Percentiles rank a stretch among this genome's conserved stretches.
phyloP scores from a whole-genome alignment of 2,113 vertebrate species.

The Phycodurus eques region DNA sequence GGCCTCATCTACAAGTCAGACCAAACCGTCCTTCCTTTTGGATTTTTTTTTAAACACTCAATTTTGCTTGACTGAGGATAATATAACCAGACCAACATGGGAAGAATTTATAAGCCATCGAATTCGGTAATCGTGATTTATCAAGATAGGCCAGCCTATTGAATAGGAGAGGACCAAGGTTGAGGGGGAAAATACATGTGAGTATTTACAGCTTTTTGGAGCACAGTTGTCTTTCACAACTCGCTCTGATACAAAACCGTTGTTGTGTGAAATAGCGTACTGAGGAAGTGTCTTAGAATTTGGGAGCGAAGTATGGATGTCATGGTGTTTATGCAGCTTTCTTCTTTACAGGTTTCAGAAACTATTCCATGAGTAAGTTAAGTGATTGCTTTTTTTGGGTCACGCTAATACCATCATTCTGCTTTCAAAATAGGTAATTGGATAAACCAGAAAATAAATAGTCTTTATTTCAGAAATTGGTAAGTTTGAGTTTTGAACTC shows the following conservation, averaged over 20 bases:
- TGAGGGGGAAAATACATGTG: slow-evolving; percentile 30
- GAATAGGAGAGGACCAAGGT: background rate
- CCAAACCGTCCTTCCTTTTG: background rate
- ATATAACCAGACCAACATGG: background rate
- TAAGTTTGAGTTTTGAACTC: slow-evolving; percentile 27
- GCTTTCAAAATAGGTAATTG: no score
- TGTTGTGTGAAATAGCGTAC: no score
- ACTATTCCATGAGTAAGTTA: background rate
- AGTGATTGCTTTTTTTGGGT: background rate
- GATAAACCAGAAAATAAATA: no score
- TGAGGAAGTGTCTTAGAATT: background rate
- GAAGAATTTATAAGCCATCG: background rate
- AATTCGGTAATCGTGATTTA: background rate
- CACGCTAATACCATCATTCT: background rate
- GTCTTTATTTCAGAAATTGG: background rate
- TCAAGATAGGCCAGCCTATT: background rate
- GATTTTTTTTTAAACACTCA: slow-evolving; percentile 4
- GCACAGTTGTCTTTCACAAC: background rate
- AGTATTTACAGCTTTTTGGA: slow-evolving; percentile 13
- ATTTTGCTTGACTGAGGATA: slow-evolving; percentile 8
- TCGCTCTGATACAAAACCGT: background rate
- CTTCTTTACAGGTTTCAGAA: background rate
- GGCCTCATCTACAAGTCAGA: background rate
- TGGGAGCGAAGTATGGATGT: background rate
- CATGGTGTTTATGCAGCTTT: background rate